A percentile compares a stretch with the other conserved stretches of the same genome.
These are phyloP conservation scores for Lagorchestes hirsutus DNA, from an alignment of 2,797 vertebrate genomes.

Conservation along the genomic window DNA sequence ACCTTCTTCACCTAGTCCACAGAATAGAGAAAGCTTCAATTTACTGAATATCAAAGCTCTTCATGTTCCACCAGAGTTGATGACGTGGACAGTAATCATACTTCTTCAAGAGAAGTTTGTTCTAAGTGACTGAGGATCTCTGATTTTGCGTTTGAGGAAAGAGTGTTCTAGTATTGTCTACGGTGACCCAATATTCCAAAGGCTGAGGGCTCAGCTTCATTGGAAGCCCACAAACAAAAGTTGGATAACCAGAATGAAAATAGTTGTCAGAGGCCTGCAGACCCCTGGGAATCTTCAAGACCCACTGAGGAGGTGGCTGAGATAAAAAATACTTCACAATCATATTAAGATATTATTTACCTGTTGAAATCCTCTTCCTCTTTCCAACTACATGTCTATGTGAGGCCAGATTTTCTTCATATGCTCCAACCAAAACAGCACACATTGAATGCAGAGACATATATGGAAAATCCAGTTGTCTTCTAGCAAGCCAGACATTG, in stretches of 20 bases:
- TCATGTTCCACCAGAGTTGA: slow-evolving; percentile 39
- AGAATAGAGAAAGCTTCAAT: slow-evolving; percentile 50
- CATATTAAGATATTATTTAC: neutral
- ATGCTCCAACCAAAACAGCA: neutral
- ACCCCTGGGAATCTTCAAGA: neutral
- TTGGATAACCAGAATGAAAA: neutral
- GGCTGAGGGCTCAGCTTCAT: neutral
- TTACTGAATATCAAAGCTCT: slow-evolving; percentile 36
- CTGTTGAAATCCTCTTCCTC: neutral
- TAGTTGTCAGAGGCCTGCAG: neutral
- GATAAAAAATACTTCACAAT: neutral
- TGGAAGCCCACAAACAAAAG: neutral
- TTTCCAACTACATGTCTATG: neutral
- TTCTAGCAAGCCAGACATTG: neutral
- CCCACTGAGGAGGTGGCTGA: neutral
- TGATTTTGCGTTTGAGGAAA: slow-evolving; percentile 29
- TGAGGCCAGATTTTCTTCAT: neutral
- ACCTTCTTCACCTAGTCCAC: neutral
- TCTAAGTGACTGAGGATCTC: neutral
- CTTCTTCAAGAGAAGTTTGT: slow-evolving; percentile 63
- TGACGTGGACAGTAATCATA: slow-evolving; percentile 54
- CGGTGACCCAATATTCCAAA: neutral
- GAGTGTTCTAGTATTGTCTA: neutral
- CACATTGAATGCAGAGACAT: neutral
- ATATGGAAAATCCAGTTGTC: neutral